Evolutionary conservation across 2,113 vertebrate species (phyloP).

Genomic region (Siniperca knerii): DNA sequence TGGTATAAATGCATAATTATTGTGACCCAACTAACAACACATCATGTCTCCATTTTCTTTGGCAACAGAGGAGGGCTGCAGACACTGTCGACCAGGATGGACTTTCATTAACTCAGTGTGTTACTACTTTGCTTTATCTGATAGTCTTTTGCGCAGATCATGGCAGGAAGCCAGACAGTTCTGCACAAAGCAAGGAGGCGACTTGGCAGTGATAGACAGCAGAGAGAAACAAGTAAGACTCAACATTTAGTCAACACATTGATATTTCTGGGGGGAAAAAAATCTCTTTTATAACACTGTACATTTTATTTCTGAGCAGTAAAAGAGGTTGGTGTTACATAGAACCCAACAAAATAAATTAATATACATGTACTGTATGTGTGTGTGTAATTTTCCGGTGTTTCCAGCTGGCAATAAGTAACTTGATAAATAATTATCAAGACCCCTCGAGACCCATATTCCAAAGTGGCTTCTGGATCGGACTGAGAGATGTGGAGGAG

Average conservation of each 20-base stretch:
- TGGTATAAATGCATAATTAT: neutral
- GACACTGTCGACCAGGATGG: conserved; percentile 78
- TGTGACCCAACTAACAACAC: neutral
- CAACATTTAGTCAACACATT: neutral
- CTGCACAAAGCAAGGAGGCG: conserved; percentile 66
- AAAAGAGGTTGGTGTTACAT: neutral
- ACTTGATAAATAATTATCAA: conserved; percentile 49
- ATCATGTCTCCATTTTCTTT: conserved; percentile 11
- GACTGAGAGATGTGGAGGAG: conserved; percentile 71
- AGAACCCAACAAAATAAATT: neutral
- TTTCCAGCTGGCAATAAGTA: conserved; percentile 63
- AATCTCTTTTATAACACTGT: neutral
- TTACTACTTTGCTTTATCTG: conserved; percentile 70
- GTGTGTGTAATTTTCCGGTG: conserved; percentile 20
- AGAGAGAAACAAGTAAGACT: conserved; percentile 72
- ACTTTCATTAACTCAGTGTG: conserved; percentile 64
- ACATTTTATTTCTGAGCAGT: neutral
- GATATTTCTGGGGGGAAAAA: neutral
- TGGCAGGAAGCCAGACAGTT: conserved; percentile 71
- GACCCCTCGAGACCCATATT: accelerated
- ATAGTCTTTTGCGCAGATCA: neutral
- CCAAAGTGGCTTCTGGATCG: conserved; percentile 79
- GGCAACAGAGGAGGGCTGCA: conserved; percentile 76
- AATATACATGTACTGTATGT: neutral
- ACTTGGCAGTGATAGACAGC: conserved; percentile 70